A percentile compares a stretch with the other conserved stretches of the same genome.
These are phyloP conservation scores for Centrocercus urophasianus DNA, from an alignment of 2,113 vertebrate genomes.

Conservation along the genomic window DNA sequence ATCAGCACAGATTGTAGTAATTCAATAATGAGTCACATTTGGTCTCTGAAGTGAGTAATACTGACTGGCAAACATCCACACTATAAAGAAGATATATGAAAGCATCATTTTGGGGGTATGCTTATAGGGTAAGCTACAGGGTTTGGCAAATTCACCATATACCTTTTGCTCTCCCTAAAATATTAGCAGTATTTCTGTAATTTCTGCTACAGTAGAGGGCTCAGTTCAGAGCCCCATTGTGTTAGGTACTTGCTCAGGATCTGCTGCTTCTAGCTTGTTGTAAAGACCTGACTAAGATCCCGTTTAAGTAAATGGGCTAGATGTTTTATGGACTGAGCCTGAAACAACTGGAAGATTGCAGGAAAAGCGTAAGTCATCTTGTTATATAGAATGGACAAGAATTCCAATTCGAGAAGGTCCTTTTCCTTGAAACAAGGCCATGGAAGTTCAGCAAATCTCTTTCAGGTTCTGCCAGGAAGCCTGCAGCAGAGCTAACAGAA, in stretches of 20 bases:
- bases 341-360: background rate
- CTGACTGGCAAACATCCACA: conserved; percentile 54
- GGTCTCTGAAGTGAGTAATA: conserved; percentile 64
- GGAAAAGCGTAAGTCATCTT: background rate
- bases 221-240: background rate
- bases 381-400: background rate
- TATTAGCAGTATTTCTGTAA: background rate
- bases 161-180: background rate
- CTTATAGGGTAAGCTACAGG: background rate
- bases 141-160: background rate
- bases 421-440: background rate
- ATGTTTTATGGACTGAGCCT: background rate
- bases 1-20: conserved; percentile 68
- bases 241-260: background rate
- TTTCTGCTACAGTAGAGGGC: background rate
- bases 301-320: background rate
- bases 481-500: background rate
- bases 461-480: background rate
- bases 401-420: background rate
- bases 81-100: conserved; percentile 43
- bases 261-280: background rate
- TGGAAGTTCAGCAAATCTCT: background rate
- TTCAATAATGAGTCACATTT: conserved; percentile 73
- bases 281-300: background rate
- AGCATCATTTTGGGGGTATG: conserved; percentile 33